Percentiles rank a stretch among this genome's conserved stretches.
phyloP scores from a whole-genome alignment of 2,797 vertebrate genomes.

The Dendrocincla fuliginosa region DNA sequence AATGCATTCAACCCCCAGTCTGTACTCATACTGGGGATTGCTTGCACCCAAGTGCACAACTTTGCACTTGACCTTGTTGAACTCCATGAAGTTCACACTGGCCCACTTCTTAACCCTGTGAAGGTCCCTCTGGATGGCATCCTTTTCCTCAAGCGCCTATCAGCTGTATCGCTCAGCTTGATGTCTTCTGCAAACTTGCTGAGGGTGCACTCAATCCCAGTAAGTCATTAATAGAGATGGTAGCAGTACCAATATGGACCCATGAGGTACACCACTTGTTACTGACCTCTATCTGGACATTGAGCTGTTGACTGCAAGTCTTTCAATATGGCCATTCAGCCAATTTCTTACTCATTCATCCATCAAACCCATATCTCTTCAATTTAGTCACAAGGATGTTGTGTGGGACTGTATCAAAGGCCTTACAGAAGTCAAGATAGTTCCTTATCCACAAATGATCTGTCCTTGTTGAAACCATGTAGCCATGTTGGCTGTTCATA shows the following conservation, averaged over 20 bases:
- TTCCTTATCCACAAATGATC: background rate
- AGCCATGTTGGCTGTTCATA: background rate
- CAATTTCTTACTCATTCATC: background rate
- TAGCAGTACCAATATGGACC: background rate
- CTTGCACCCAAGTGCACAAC: background rate
- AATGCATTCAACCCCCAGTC: background rate
- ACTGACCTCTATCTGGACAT: background rate
- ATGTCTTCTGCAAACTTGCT: background rate
- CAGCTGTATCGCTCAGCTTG: background rate
- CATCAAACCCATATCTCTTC: background rate
- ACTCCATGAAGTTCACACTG: background rate
- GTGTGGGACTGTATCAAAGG: background rate
- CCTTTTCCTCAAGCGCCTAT: background rate
- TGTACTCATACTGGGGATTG: background rate
- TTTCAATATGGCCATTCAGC: background rate
- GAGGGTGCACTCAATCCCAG: background rate
- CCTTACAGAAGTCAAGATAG: background rate
- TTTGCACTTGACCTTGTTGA: background rate
- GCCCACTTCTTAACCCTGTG: background rate
- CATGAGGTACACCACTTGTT: too few relatives aligned
- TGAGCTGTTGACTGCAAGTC: background rate
- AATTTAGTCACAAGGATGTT: background rate
- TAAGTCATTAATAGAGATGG: background rate
- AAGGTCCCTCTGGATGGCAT: background rate
- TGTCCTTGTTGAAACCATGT: background rate